These are phyloP conservation scores for Hycleus phaleratus DNA, from an alignment of 1,140 invertebrate species.

Conservation along the genomic window DNA sequence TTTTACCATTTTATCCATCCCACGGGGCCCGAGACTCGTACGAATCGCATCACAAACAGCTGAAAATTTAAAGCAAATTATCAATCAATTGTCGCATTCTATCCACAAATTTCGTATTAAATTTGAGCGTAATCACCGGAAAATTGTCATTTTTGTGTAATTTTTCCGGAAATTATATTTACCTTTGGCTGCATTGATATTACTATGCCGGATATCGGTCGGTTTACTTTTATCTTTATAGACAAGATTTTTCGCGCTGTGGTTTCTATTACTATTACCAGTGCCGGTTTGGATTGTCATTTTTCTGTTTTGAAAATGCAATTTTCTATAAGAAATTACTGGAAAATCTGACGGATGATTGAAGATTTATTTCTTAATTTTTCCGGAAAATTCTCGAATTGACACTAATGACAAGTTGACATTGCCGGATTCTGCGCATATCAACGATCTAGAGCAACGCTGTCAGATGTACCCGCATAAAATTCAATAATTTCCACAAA, in stretches of 20 bases:
- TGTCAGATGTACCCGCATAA: too few species aligned
- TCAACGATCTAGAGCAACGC: too few species aligned
- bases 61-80: slow-evolving; percentile 45
- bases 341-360: too few species aligned
- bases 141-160: background rate
- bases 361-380: too few species aligned
- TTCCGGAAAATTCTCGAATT: too few species aligned
- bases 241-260: slow-evolving; percentile 36
- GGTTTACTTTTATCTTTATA: slow-evolving; percentile 92
- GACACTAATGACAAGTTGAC: too few species aligned
- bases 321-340: too few species aligned
- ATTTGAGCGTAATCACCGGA: background rate
- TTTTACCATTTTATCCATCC: slow-evolving; percentile 99
- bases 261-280: too few species aligned
- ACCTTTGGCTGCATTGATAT: slow-evolving; percentile 98
- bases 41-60: slow-evolving; percentile 98
- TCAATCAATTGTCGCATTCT: background rate
- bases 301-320: too few species aligned
- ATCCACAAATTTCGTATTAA: background rate
- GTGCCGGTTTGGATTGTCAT: too few species aligned
- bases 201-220: slow-evolving; percentile 86
- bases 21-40: slow-evolving; percentile 94
- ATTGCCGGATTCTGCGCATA: too few species aligned
- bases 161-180: slow-evolving; percentile 30
- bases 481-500: too few species aligned